These are phyloP conservation scores for Hydra vulgaris DNA, from an alignment of 30 jellyfish, hydroid and myxozoan species.

Conservation along the genomic window DNA sequence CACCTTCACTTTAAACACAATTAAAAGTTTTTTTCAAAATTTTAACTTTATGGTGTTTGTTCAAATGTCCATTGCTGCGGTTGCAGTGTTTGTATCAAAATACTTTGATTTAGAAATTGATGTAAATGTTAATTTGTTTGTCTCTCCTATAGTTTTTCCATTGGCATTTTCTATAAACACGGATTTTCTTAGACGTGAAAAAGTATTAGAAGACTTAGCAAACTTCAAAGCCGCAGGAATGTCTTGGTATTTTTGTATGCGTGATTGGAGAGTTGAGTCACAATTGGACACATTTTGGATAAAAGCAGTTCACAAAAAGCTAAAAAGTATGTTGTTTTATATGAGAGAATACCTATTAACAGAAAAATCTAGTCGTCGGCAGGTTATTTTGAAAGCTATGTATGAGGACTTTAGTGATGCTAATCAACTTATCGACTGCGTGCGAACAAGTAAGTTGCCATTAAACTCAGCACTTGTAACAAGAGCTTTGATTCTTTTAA, in stretches of 20 bases:
- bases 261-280: constrained; percentile 75
- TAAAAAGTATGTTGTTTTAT: constrained; percentile 68
- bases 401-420: constrained; percentile 97
- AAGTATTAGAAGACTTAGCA: constrained; percentile 89
- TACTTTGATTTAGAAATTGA: constrained; percentile 30
- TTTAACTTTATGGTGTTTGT: constrained; percentile 65
- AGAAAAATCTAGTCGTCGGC: constrained; percentile 42
- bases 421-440: constrained; percentile 65
- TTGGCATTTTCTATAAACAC: constrained; percentile 88
- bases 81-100: constrained; percentile 8
- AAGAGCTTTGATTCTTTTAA: constrained; percentile 44
- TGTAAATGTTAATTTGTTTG: constrained; percentile 85
- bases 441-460: constrained; percentile 55
- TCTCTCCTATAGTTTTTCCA: constrained; percentile 95
- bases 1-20: constrained; percentile 9
- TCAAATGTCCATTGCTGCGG: constrained; percentile 89
- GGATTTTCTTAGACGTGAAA: constrained; percentile 97
- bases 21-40: constrained; percentile 75
- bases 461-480: constrained; percentile 55
- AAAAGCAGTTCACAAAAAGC: constrained; percentile 75
- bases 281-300: constrained; percentile 43
- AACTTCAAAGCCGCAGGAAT: constrained; percentile 78
- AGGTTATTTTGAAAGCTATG: constrained; percentile 43
- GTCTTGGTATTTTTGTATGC: constrained; percentile 78
- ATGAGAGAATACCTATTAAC: constrained; percentile 87